phyloP scores from a whole-genome alignment of 1,140 invertebrate genomes.

The Bilobella aurantiaca region DNA sequence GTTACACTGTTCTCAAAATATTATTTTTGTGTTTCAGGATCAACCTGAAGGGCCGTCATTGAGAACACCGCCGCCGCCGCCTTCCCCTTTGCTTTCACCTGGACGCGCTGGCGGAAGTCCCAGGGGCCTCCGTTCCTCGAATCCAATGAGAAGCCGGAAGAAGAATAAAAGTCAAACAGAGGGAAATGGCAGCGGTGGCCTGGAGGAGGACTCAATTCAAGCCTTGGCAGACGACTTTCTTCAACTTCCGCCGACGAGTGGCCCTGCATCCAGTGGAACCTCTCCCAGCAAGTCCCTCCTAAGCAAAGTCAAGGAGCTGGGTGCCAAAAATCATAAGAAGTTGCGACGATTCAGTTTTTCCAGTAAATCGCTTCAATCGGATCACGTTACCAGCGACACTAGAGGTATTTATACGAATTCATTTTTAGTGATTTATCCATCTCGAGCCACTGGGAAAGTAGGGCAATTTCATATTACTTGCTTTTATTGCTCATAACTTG shows the following conservation, averaged over 20 bases:
- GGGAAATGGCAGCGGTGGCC: neutral
- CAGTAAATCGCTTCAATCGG: neutral
- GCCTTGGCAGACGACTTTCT: neutral
- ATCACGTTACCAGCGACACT: neutral
- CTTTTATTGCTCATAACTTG: too few relatives aligned
- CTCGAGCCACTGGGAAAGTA: too few relatives aligned
- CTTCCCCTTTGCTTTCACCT: neutral
- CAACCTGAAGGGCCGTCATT: neutral
- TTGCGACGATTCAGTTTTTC: neutral
- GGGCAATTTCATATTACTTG: too few relatives aligned
- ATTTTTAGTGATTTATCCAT: too few relatives aligned
- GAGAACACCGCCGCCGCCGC: neutral
- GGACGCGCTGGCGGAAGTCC: neutral
- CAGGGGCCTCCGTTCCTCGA: too few relatives aligned
- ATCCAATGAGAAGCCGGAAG: neutral
- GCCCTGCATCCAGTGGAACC: neutral
- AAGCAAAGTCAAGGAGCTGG: neutral
- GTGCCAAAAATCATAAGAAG: neutral
- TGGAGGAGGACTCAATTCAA: neutral
- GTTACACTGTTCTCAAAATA: too few relatives aligned
- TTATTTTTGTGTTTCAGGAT: neutral
- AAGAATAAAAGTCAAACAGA: neutral
- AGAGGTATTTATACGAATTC: neutral
- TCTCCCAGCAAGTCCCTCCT: neutral
- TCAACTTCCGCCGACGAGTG: neutral